Conservation (phyloP, 2,797 vertebrate species). For the Danio tinwini region DNA sequence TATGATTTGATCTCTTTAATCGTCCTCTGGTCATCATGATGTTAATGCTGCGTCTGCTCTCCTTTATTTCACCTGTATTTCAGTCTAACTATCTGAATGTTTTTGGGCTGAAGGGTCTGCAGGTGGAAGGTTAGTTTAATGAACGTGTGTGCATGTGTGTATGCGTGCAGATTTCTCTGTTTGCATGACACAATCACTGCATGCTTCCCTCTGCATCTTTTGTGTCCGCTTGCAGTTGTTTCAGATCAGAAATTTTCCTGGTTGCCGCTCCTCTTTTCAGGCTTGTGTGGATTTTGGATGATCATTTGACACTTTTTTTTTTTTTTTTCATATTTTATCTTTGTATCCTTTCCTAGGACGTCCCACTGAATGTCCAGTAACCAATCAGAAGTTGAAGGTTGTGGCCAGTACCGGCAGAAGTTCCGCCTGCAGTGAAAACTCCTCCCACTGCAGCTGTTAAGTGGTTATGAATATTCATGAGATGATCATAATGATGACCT, state of each 20-base stretch:
- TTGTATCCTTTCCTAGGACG: slow-evolving; percentile 66
- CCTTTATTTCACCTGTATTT: slow-evolving; percentile 21
- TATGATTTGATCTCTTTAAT: background rate
- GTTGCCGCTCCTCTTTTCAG: background rate
- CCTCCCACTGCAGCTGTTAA: slow-evolving; percentile 67
- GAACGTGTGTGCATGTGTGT: background rate
- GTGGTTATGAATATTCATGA: background rate
- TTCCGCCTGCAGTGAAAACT: slow-evolving; percentile 50
- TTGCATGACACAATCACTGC: slow-evolving; percentile 64
- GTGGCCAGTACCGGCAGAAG: background rate
- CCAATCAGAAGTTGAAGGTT: slow-evolving; percentile 15
- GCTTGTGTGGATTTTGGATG: background rate
- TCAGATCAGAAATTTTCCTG: background rate
- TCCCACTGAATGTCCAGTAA: slow-evolving; percentile 73
- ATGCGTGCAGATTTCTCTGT: background rate
- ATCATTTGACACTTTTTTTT: background rate
- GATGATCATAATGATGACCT: slow-evolving; percentile 33
- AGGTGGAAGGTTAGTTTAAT: slow-evolving; percentile 54
- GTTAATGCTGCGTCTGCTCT: slow-evolving; percentile 7
- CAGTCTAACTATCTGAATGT: slow-evolving; percentile 47
- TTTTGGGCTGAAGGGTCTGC: slow-evolving; percentile 41
- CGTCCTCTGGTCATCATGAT: background rate
- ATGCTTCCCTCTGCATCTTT: background rate
- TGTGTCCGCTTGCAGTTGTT: background rate
- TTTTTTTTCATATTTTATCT: background rate